phyloP scores from a whole-genome alignment of 2,113 vertebrate genomes.

The Salvelinus namaycush region DNA sequence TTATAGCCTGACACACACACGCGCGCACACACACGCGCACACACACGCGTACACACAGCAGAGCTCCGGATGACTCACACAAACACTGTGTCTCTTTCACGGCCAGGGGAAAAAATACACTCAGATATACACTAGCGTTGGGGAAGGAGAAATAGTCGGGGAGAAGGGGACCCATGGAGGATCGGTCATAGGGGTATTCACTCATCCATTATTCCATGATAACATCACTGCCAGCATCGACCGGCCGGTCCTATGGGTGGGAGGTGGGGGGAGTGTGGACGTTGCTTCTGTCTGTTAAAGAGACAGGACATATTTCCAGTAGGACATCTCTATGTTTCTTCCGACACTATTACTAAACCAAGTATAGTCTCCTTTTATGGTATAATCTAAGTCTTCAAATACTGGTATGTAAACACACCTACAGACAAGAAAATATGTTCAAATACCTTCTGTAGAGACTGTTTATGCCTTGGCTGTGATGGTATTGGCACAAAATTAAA shows the following conservation, averaged over 20 bases:
- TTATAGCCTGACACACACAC: conserved; percentile 29
- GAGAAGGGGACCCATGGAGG: conserved; percentile 12
- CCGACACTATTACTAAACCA: not conserved
- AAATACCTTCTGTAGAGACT: conserved; percentile 15
- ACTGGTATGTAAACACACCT: not conserved
- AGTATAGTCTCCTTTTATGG: not conserved
- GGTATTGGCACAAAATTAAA: conserved; percentile 6
- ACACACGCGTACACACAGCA: not conserved
- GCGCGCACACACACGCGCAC: not conserved
- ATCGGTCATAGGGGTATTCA: not conserved
- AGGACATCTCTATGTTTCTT: not conserved
- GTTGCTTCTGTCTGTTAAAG: not conserved
- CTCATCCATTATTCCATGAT: conserved; percentile 25
- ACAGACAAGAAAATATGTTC: conserved; percentile 15
- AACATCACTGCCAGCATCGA: conserved; percentile 12
- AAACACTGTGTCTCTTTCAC: conserved; percentile 37
- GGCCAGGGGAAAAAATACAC: conserved; percentile 28
- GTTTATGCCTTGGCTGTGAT: not conserved
- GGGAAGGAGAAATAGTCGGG: conserved; percentile 2
- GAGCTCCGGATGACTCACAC: conserved; percentile 39
- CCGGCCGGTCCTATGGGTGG: not conserved
- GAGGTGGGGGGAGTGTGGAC: not conserved
- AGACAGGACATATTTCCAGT: not conserved
- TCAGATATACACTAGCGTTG: conserved; percentile 1
- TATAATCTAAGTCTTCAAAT: not conserved